A percentile compares a stretch with the other conserved stretches of the same genome.
These are phyloP conservation scores for Nothura maculosa DNA, from an alignment of 2,797 vertebrate genomes.

Conservation along the genomic window DNA sequence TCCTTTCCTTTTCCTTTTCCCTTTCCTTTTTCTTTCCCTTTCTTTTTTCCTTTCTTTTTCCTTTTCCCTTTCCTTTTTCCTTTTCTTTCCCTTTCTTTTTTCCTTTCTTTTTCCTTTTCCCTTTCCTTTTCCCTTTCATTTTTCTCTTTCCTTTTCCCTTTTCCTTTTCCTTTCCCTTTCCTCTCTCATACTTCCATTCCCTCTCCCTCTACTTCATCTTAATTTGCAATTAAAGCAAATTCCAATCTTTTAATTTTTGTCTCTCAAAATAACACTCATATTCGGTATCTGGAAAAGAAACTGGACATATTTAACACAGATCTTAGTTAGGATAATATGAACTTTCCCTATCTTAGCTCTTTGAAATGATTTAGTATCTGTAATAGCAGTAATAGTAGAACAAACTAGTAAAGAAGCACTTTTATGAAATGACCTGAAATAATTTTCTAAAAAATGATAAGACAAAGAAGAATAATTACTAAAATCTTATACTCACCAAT, in stretches of 20 bases:
- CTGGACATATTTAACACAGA: not conserved
- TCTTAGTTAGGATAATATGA: not conserved
- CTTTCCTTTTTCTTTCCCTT: too few relatives aligned
- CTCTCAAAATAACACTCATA: not conserved
- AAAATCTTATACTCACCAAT: not conserved
- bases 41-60: accelerated
- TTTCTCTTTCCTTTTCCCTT: too few relatives aligned
- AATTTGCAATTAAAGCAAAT: not conserved
- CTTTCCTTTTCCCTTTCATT: too few relatives aligned
- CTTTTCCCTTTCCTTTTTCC: not conserved
- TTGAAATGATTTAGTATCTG: not conserved
- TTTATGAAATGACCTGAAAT: not conserved
- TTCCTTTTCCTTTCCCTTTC: not conserved
- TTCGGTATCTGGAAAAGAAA: not conserved
- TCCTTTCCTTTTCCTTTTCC: too few relatives aligned
- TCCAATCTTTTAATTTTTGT: not conserved
- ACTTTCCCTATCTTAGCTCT: not conserved
- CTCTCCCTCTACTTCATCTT: not conserved
- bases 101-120: not conserved
- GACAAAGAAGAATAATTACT: not conserved
- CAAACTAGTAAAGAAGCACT: not conserved
- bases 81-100: not conserved
- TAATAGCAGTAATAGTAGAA: not conserved
- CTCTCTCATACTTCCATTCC: accelerated
- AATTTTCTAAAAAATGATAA: not conserved